Conservation (phyloP, 2,888 invertebrate species). For the Hybos culiciformis region DNA sequence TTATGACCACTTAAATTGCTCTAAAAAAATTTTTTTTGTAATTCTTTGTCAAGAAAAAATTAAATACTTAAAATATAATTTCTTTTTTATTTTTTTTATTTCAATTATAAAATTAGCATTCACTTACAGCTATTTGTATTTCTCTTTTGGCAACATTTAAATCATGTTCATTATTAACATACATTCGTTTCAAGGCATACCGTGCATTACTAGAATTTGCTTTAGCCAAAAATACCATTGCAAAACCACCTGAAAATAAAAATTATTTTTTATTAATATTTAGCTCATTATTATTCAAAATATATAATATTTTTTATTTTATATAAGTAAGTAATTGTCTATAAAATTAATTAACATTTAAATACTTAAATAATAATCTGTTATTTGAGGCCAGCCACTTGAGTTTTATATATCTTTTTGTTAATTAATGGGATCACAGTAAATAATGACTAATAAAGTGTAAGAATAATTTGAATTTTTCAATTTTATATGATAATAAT, state of each 20-base stretch:
- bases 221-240: constrained; percentile 78
- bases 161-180: constrained; percentile 82
- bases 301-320: no score
- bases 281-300: no score
- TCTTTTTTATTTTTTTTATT: neutral
- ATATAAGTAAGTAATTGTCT: no score
- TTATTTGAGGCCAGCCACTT: no score
- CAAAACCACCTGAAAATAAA: constrained; percentile 65
- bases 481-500: no score
- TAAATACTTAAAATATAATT: constrained; percentile 1
- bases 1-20: constrained; percentile 75
- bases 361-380: no score
- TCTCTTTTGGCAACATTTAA: constrained; percentile 78
- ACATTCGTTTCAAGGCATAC: constrained; percentile 84
- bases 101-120: neutral
- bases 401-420: no score
- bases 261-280: no score
- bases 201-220: constrained; percentile 46
- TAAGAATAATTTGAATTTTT: no score
- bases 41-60: constrained; percentile 1
- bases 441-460: no score
- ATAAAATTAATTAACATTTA: no score
- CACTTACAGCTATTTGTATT: constrained; percentile 68
- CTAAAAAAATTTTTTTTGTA: constrained; percentile 33
- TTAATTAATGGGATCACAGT: no score